These are phyloP conservation scores for Strigamia maritima DNA, from an alignment of 2,888 invertebrate species.

Conservation along the genomic window DNA sequence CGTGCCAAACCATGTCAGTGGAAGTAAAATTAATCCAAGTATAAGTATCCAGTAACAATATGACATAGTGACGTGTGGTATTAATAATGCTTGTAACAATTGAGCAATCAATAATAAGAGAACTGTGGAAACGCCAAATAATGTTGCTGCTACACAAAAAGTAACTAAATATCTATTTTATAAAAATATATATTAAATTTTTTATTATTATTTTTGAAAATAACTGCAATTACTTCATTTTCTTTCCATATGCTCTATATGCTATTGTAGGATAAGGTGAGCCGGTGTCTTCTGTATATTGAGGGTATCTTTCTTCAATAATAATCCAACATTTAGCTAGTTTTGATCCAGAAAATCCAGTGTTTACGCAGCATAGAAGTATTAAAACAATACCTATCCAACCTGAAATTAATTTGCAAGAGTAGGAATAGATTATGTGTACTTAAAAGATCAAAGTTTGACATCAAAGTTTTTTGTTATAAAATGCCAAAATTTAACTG, in stretches of 20 bases:
- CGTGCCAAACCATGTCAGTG: conserved; percentile 65
- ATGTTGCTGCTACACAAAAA: conserved; percentile 39
- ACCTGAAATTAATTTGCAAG: conserved; percentile 57
- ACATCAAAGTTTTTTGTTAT: too few species aligned
- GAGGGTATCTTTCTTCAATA: conserved; percentile 63
- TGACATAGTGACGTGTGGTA: conserved; percentile 55
- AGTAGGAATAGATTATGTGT: not conserved
- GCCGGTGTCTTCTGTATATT: conserved; percentile 57
- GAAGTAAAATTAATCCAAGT: conserved; percentile 61
- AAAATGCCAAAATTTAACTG: not conserved
- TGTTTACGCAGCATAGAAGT: conserved; percentile 60
- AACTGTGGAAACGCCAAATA: conserved; percentile 65
- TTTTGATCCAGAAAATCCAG: conserved; percentile 65
- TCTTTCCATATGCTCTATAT: conserved; percentile 60
- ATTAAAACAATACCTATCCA: conserved; percentile 65
- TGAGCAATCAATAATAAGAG: conserved; percentile 65
- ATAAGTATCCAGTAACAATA: conserved; percentile 65
- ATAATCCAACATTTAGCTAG: conserved; percentile 69
- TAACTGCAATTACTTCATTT: conserved; percentile 44
- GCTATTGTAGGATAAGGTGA: conserved; percentile 70
- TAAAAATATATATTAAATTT: conserved; percentile 35
- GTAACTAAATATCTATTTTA: conserved; percentile 45
- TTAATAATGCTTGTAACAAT: conserved; percentile 61
- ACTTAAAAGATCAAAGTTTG: too few species aligned
- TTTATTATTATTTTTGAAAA: not conserved